These are phyloP conservation scores for Hydrolagus colliei DNA, from an alignment of 2,797 vertebrate genomes.

Conservation along the genomic window DNA sequence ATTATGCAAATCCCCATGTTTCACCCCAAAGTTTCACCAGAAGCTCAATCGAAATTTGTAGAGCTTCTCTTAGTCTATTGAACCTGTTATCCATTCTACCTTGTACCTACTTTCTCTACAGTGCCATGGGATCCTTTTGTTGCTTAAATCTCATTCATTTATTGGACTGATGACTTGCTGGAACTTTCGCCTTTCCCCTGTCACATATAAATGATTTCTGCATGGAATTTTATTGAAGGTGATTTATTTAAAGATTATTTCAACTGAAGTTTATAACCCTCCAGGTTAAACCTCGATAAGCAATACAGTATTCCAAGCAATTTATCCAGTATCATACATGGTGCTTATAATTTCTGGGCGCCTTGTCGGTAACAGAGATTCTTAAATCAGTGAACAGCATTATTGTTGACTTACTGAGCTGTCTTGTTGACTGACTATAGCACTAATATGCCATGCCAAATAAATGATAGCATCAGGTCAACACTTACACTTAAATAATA, in stretches of 20 bases:
- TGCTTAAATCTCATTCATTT: neutral
- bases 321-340: neutral
- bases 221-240: neutral
- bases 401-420: neutral
- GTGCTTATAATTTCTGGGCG: neutral
- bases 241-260: neutral
- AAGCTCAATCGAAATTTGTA: neutral
- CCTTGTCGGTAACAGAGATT: neutral
- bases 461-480: neutral
- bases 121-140: neutral
- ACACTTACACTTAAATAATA: too few species aligned
- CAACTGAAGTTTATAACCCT: neutral
- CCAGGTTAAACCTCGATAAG: neutral
- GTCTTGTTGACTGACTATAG: too few species aligned
- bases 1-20: too few species aligned
- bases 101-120: neutral
- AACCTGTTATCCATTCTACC: neutral
- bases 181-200: neutral
- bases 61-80: neutral
- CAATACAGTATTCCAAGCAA: neutral
- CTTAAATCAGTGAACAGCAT: neutral
- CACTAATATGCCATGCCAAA: neutral
- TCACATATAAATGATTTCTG: neutral
- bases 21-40: neutral
- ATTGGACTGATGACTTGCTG: neutral